phyloP scores from a whole-genome alignment of 2,113 vertebrate genomes.

The Vulpes lagopus region DNA sequence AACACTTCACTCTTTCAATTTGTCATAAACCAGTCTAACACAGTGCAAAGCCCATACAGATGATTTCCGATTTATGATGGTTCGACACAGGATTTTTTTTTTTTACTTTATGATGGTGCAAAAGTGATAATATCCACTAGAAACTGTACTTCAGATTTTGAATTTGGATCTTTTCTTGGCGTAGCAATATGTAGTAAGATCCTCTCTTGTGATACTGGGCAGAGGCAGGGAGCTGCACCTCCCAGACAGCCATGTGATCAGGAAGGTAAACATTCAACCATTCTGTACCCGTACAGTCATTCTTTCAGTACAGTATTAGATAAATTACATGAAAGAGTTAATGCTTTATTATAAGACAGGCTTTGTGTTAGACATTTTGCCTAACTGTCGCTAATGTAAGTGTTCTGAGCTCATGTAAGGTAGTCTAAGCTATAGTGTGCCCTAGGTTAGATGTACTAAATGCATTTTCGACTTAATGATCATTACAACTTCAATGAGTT shows the following conservation, averaged over 20 bases:
- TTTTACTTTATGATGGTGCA: neutral
- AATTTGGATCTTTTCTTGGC: neutral
- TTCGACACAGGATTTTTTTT: neutral
- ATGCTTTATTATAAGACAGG: neutral
- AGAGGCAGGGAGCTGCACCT: neutral
- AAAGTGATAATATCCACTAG: neutral
- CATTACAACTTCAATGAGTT: neutral
- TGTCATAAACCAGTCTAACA: neutral
- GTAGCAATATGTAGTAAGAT: neutral
- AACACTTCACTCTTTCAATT: neutral
- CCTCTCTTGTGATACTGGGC: neutral
- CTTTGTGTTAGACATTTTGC: neutral
- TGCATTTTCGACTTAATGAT: neutral
- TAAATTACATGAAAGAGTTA: neutral
- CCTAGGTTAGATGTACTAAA: neutral
- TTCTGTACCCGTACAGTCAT: neutral
- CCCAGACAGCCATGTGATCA: neutral
- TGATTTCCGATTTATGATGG: neutral
- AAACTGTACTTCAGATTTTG: neutral
- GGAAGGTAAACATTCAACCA: neutral
- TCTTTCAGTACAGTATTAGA: neutral
- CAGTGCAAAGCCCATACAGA: neutral
- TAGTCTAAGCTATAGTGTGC: neutral
- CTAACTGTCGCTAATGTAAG: neutral
- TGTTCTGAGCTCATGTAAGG: neutral